Base-by-base conservation (phyloP, 2,888 invertebrate species). In the Stenchaetothrips biformis region DNA sequence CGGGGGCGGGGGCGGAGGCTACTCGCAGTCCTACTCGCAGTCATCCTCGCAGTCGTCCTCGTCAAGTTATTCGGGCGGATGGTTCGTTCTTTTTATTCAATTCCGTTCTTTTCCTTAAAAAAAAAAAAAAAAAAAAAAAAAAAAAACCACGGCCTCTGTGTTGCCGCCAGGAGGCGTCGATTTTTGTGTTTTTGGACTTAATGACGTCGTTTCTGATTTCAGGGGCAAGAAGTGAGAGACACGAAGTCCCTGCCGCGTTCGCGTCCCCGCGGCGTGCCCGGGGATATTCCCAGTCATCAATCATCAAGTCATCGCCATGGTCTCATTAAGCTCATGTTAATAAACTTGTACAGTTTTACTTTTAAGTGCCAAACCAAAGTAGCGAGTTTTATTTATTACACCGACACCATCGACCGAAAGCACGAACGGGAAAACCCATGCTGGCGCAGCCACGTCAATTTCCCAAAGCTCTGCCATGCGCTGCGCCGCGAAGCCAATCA, bases 301-400 rank as follows among this genome's bases (percentile, higher is more conserved):
- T 53, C 53, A 53, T 13, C 67, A 21, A 74, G 67, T 74, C 67
- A 74, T 74, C 67, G 25, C 25, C 16, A 18, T 53, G 53, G 53
- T 53, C 53, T 53, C 53, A 53, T 53, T 18, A 25, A 8, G 11
- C 25, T 21, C 67, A 25, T 74, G 25, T 21, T 25, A 74, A 74
- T 74, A 74, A 74, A 21, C 25, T 4, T 74, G 67, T 74, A 74
- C 67, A 74, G 67, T 74, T 8, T 25, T 74, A 74, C 25, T 18
- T 9, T 74, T 74, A 74, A 74, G 67, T 74, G 67, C 67, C 67
- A 74, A 74, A 74, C 67, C 37, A 37, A 37, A 53, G 18, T 18
- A 9, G 18, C 13, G 53, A 13, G 4, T 53, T 11, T 53, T 0
- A 53, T 53, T 53, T 53, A 53, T 53, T 18, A 53, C n/a, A n/a